phyloP scores from a whole-genome alignment of 2,113 vertebrate species.

The Platycercus adscitus region DNA sequence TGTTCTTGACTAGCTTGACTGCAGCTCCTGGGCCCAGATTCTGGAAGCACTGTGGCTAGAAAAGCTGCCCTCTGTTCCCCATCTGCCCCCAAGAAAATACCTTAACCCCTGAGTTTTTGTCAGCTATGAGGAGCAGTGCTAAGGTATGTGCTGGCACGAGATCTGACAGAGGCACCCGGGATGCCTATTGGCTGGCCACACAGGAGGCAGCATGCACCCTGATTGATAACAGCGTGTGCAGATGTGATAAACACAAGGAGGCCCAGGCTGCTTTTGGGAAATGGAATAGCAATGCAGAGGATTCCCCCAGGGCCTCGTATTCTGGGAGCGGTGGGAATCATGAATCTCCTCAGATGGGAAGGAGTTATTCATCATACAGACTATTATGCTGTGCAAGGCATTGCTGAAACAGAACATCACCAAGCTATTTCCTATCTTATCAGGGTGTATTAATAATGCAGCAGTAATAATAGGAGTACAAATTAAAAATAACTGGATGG shows the following conservation, averaged over 20 bases:
- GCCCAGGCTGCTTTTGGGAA: background rate
- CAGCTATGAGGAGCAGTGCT: background rate
- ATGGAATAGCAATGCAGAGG: background rate
- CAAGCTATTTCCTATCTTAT: constrained; percentile 48
- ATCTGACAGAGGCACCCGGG: background rate
- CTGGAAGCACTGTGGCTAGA: background rate
- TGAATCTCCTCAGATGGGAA: background rate
- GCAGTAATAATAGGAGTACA: constrained; percentile 36
- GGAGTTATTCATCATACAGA: background rate
- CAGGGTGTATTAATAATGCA: constrained; percentile 53
- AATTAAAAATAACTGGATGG: constrained; percentile 51
- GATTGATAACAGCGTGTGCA: background rate
- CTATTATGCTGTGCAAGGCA: background rate
- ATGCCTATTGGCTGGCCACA: background rate
- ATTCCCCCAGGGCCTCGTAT: background rate
- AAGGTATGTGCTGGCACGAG: background rate
- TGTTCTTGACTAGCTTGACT: background rate
- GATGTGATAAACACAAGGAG: background rate
- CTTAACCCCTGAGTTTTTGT: background rate
- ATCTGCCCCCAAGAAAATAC: background rate
- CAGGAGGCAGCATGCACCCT: background rate
- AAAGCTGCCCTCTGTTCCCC: background rate
- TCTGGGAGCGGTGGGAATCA: background rate
- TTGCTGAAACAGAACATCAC: constrained; percentile 22
- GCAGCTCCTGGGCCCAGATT: background rate